Evolutionary conservation across 2,797 vertebrate species (phyloP), one percentile per base, ranked within the genome.

Genomic region (Melanotaenia pygmaea): DNA sequence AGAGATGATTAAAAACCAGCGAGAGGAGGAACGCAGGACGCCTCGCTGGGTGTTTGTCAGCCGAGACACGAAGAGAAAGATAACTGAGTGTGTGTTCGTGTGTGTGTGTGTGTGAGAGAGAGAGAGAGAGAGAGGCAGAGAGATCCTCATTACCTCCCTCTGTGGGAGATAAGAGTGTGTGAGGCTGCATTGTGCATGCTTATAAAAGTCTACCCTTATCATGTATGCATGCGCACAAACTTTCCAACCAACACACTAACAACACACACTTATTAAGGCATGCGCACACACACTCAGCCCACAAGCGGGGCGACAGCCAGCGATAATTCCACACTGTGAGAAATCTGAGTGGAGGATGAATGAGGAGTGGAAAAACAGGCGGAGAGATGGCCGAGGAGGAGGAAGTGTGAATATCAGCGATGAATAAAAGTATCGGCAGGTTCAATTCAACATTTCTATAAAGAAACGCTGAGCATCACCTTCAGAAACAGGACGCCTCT

Each of bases 1-100:
- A 76, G 82, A 89, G 89, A 92, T 90, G 86, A 91, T 92, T 88
- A 92, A 91, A 92, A 89, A 90, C 81, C 90, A 91, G 86, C 59
- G 67, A 87, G 83, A 91, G 85, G 79, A 90, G 87, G 88, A 88
- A 91, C 61, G 73, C 76, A 81, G 74, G 62, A 88, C 59, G 90
- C 85, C 83, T 89, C 85, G 47, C 89, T 84, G 83, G 81, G 86
- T 91, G 91, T 90, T 89, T 91, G 91, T 90, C 88, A 90, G 88
- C 88, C 72, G 81, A 88, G 85, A 91, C 86, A 88, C 79, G 76
- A 74, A 85, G 79, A 77, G 63, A 73, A 72, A 90, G 89, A 92
- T 92, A 90, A 91, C 85, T 54, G 65, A 64, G 82, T 10, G 77
- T 7, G 78, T 50, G 83, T 38, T 38, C 37, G 13, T 45, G 70